These are phyloP conservation scores for Cyprinodon tularosa DNA, from an alignment of 2,113 vertebrate species.

Conservation along the genomic window DNA sequence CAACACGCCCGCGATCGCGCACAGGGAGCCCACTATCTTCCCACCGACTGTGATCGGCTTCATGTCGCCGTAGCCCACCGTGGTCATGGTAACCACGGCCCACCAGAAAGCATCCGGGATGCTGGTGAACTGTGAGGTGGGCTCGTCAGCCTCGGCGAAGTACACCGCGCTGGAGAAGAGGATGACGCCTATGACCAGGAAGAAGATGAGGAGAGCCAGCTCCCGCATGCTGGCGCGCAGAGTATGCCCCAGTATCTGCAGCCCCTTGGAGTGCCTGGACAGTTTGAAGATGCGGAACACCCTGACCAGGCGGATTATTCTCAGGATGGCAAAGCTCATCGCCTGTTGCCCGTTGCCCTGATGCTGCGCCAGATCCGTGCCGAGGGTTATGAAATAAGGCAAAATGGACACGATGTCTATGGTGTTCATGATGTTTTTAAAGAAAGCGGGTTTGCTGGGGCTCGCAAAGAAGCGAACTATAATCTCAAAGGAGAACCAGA, in stretches of 20 bases:
- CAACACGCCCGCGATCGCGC: constrained; percentile 96
- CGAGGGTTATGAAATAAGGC: constrained; percentile 99
- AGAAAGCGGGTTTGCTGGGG: constrained; percentile 94
- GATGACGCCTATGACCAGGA: constrained; percentile 97
- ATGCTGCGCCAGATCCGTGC: constrained; percentile 94
- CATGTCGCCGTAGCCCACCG: constrained; percentile 99
- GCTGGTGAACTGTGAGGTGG: constrained; percentile 95
- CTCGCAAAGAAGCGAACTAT: constrained; percentile 95
- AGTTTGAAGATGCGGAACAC: constrained; percentile 99
- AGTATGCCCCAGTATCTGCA: constrained; percentile 98
- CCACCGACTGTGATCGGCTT: constrained; percentile 98
- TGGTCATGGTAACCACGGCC: constrained; percentile 99
- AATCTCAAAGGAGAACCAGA: constrained; percentile 99
- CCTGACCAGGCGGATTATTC: constrained; percentile 95
- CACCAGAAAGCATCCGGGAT: constrained; percentile 99
- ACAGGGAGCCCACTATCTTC: constrained; percentile 97
- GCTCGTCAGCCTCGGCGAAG: constrained; percentile 97
- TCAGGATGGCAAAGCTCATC: constrained; percentile 97
- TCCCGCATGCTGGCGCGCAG: constrained; percentile 97
- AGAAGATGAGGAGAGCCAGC: constrained; percentile 97
- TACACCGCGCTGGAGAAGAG: constrained; percentile 99
- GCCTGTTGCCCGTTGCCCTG: constrained; percentile 91
- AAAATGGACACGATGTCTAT: constrained; percentile 99
- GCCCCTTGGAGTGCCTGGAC: constrained; percentile 96
- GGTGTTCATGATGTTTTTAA: constrained; percentile 98